A percentile compares a stretch with the other conserved stretches of the same genome.
phyloP scores from a whole-genome alignment of 2,113 vertebrate species.

The Taurulus bubalis region DNA sequence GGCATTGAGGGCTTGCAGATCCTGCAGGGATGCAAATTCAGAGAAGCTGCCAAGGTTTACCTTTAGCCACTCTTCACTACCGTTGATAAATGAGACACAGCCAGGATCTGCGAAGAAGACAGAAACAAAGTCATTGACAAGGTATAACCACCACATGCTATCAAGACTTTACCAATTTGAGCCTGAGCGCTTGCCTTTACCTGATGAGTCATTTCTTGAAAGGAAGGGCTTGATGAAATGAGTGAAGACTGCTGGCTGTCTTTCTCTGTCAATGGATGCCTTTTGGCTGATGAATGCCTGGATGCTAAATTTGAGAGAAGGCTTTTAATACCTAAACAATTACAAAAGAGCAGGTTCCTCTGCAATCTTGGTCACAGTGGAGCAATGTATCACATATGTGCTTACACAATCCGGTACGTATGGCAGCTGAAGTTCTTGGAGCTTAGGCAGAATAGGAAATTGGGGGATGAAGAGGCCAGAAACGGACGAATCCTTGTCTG shows the following conservation, averaged over 20 bases:
- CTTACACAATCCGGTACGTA: slow-evolving; percentile 70
- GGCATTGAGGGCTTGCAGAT: slow-evolving; percentile 60
- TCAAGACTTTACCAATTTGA: not conserved
- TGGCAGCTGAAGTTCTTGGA: slow-evolving; percentile 69
- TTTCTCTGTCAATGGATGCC: slow-evolving; percentile 38
- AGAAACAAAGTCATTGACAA: not conserved
- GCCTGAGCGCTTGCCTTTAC: slow-evolving; percentile 27
- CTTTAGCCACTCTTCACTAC: slow-evolving; percentile 48
- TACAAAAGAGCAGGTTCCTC: not conserved
- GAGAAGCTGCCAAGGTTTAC: slow-evolving; percentile 63
- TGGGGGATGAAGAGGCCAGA: slow-evolving; percentile 47
- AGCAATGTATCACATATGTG: not conserved
- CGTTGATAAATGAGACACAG: slow-evolving; percentile 38
- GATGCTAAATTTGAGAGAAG: slow-evolving; percentile 50
- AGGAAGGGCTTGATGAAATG: slow-evolving; percentile 69
- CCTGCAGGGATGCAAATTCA: slow-evolving; percentile 34
- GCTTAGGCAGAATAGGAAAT: slow-evolving; percentile 62
- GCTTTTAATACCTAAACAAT: slow-evolving; percentile 5
- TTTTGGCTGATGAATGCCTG: slow-evolving; percentile 45
- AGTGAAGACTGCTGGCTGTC: slow-evolving; percentile 44
- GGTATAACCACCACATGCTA: no score
- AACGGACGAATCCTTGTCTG: slow-evolving; percentile 49
- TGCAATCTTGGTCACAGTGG: no score
- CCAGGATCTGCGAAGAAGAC: slow-evolving; percentile 52
- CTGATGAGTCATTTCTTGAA: slow-evolving; percentile 46